Evolutionary conservation across 1,140 invertebrate species (phyloP), one percentile per base, ranked within the genome.

Genomic region (Eupristina koningsbergeri): DNA sequence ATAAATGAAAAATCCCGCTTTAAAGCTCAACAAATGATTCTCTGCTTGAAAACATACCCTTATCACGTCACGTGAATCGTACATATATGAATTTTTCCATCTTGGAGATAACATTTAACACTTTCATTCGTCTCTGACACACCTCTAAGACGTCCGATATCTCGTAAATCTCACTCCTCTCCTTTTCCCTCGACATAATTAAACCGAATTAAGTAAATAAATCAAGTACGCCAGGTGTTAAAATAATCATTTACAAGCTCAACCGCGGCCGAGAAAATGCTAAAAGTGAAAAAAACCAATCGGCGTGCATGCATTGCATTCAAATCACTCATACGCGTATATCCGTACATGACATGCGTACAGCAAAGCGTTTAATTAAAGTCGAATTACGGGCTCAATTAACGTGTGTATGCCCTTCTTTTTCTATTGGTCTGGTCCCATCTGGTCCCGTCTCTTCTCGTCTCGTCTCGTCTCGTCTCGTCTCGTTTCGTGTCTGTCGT

Each of bases 301-400:
- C 17, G 1, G 64, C 22, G 64, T 7, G 13, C 58, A 58, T 53
- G 50, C 58, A 61, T 58, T 17, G 47, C 34, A 76, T 36, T 50
- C 74, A 34, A 76, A 77, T 73, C 69, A 47, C 53, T 73, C 69
- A 73, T n/a, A 36, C 53, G 75, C 31, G 45, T 76, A 58, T 76
- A 50, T 58, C 29, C 45, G 29, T 22, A 39, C 64, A 58, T 58
- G 45, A 50, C 74, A 13, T 58, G 50, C 34, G 29, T 67, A 31
- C 67, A n/a, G 26, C 29, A 39, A 41, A 58, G 36, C 53, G 80
- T 77, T 77, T 31, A 84, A 84, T 84, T 84, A 79, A 79, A 79
- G 29, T 47, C 34, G 76, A 79, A 79, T 73, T 74, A 79, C 82
- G 76, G 73, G 76, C 58, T 79, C 76, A 47, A 84, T 84, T 84